Conservation (phyloP, 2,888 invertebrate species). For the Hemicrepidius hirtus region DNA sequence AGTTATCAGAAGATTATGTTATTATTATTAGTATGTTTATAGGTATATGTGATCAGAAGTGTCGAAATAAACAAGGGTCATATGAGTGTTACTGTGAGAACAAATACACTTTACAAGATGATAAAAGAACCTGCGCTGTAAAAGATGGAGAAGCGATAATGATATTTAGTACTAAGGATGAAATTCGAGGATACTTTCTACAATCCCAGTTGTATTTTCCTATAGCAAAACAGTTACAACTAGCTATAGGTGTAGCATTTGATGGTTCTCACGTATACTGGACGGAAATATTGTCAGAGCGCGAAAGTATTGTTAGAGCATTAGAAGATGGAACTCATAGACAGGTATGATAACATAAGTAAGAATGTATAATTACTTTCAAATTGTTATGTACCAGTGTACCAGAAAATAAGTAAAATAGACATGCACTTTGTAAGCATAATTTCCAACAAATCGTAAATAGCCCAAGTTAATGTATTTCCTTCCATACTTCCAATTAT, state of each 20-base stretch:
- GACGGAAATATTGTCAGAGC: constrained; percentile 82
- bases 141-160: constrained; percentile 79
- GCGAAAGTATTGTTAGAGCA: constrained; percentile 82
- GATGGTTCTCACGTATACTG: constrained; percentile 85
- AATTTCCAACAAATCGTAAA: too few relatives aligned
- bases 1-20: too few relatives aligned
- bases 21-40: too few relatives aligned
- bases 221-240: constrained; percentile 74
- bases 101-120: constrained; percentile 73
- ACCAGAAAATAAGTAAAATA: too few relatives aligned
- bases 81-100: constrained; percentile 80
- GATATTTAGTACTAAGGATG: constrained; percentile 79
- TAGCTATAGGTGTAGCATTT: constrained; percentile 81
- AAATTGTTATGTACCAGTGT: too few relatives aligned
- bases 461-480: too few relatives aligned
- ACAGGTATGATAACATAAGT: too few relatives aligned
- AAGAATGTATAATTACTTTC: constrained; percentile 46
- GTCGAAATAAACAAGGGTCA: constrained; percentile 76
- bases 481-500: too few relatives aligned
- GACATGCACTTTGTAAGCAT: too few relatives aligned
- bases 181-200: constrained; percentile 80
- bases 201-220: constrained; percentile 73
- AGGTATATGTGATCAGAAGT: constrained; percentile 77
- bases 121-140: constrained; percentile 75
- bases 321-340: constrained; percentile 77